Base-by-base conservation (phyloP, 2,797 vertebrate species). In the Tachyglossus aculeatus region DNA sequence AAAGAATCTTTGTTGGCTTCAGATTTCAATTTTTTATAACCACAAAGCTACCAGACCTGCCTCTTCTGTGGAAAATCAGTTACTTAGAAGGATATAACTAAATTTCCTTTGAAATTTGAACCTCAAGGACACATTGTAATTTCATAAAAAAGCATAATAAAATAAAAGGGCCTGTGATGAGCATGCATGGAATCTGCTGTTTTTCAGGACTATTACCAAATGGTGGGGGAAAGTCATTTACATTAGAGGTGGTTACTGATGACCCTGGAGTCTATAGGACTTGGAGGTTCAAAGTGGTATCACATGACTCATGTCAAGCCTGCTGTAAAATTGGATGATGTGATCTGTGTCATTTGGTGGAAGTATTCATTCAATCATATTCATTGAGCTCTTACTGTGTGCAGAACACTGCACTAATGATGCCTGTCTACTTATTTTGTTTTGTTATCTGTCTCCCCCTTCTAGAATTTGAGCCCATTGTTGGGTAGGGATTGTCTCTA, bases 31-130 rank as follows among this genome's bases (percentile, higher is more conserved):
- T 71, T 44, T 34, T 36, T 57, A 31, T 56, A 53, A 24, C 43
- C 33, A 45, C 3, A 51, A 19, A 58, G 50, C 38, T 63, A 16
- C 14, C 5, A 22, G 24, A 71, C 7, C 13, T 53, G 10, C 47
- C 69, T 81, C n/a, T 22, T 52, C 16, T 52, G 3, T 33, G 10
- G 9, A 37, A 27, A 64, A 37, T 45, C 55, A n/a, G 12, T 43
- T 38, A 61, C 64, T 68, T 40, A 22, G 4, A 5, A 21, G 41
- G 19, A 9, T 56, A 67, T 53, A 39, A 25, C 43, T n/a, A 70
- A 66, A 55, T 55, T 63, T 59, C 38, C 72, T 18, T 56, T 67
- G 13, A 25, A 55, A 54, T 45, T 67, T 38, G 22, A 22, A 62
- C 24, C 52, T 59, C 57, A 25, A 11, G 24, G 45, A 45, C 15